These are phyloP conservation scores for Zaprionus kolodkinae DNA, from an alignment of 1,140 invertebrate species.

Conservation along the genomic window DNA sequence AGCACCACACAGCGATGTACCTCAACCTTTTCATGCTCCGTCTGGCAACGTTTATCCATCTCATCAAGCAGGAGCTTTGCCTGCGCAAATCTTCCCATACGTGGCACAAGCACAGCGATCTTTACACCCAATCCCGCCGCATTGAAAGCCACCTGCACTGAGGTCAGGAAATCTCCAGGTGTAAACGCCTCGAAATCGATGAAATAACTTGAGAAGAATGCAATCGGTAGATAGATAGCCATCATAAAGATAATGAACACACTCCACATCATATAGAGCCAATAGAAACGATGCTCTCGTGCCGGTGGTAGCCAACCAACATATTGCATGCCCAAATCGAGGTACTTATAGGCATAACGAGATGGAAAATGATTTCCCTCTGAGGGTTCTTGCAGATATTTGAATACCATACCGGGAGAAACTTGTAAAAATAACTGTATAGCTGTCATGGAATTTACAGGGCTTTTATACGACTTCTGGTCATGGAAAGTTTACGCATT, in stretches of 20 bases:
- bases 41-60: conserved; percentile 26
- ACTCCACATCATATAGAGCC: conserved; percentile 9
- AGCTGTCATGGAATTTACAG: background rate
- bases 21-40: background rate
- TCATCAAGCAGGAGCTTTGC: conserved; percentile 21
- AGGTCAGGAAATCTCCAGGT: conserved; percentile 31
- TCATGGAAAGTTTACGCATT: no score
- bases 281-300: background rate
- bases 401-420: conserved; percentile 8
- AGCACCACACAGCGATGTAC: conserved; percentile 27
- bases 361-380: conserved; percentile 15
- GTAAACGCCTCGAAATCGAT: conserved; percentile 29
- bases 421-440: conserved; percentile 16
- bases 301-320: conserved; percentile 36
- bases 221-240: conserved; percentile 23
- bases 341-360: conserved; percentile 25
- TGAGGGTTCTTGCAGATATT: conserved; percentile 16
- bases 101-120: conserved; percentile 8
- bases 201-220: conserved; percentile 32
- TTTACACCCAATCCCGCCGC: conserved; percentile 18
- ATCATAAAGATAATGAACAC: background rate
- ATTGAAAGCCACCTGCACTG: conserved; percentile 34
- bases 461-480: background rate
- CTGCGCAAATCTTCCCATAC: conserved; percentile 5
- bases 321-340: conserved; percentile 27